These are phyloP conservation scores for Acanthornis magna DNA, from an alignment of 2,797 vertebrate species.

Conservation along the genomic window DNA sequence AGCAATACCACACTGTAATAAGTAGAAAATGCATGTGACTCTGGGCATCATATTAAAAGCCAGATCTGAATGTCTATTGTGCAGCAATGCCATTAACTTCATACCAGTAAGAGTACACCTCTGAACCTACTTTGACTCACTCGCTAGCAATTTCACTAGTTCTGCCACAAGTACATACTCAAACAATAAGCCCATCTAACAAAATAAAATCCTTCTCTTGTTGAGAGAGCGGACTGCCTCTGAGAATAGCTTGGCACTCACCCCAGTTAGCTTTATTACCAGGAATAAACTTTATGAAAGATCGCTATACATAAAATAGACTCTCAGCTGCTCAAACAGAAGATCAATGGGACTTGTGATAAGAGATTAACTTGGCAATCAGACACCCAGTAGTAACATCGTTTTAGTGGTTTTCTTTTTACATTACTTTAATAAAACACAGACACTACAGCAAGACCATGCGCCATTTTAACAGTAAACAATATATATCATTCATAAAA, in stretches of 20 bases:
- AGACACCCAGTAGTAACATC: slow-evolving; percentile 61
- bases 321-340: slow-evolving; percentile 81
- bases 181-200: slow-evolving; percentile 75
- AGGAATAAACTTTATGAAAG: slow-evolving; percentile 83
- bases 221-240: slow-evolving; percentile 70
- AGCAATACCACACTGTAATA: background rate
- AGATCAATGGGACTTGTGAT: slow-evolving; percentile 79
- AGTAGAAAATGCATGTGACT: slow-evolving; percentile 26
- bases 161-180: slow-evolving; percentile 72
- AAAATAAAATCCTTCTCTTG: slow-evolving; percentile 74
- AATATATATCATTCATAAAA: background rate
- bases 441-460: background rate
- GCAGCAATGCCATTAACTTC: slow-evolving; percentile 53
- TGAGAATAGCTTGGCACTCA: slow-evolving; percentile 81
- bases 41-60: slow-evolving; percentile 37
- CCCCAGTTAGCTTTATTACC: slow-evolving; percentile 77
- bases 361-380: slow-evolving; percentile 78
- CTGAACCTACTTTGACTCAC: slow-evolving; percentile 61
- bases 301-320: slow-evolving; percentile 76
- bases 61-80: slow-evolving; percentile 14
- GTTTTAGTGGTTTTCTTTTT: slow-evolving; percentile 33
- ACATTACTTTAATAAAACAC: slow-evolving; percentile 10
- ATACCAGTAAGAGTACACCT: slow-evolving; percentile 52
- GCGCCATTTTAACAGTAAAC: background rate
- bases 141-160: slow-evolving; percentile 62